Conservation (phyloP, 2,888 invertebrate genomes). For the Oxystoma pomonae region DNA sequence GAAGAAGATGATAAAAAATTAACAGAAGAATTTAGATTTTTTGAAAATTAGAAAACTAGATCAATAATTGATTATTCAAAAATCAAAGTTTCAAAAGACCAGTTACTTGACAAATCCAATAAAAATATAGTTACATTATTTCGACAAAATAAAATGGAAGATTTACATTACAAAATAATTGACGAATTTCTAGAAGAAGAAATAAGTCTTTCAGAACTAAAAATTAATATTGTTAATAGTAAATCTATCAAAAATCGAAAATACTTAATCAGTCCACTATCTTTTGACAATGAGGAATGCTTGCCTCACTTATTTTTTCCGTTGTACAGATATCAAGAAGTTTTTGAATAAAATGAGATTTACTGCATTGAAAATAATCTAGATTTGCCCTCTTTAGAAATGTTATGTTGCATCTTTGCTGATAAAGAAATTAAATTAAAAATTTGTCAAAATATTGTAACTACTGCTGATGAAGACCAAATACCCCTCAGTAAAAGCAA, state of each 20-base stretch:
- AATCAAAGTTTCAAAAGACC: conserved; percentile 8
- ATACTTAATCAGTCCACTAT: neutral
- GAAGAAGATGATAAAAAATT: neutral
- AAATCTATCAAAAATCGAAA: conserved; percentile 9
- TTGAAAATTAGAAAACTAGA: neutral
- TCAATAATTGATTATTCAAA: neutral
- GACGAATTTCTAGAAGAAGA: conserved; percentile 14
- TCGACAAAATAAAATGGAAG: conserved; percentile 15
- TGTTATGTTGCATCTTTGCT: conserved; percentile 11
- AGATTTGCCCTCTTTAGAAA: conserved; percentile 13
- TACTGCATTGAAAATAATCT: conserved; percentile 17
- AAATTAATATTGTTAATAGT: conserved; percentile 9
- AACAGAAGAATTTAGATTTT: neutral
- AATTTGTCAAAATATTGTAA: conserved; percentile 12
- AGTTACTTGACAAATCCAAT: conserved; percentile 16
- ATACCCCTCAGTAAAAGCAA: conserved; percentile 16
- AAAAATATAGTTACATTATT: conserved; percentile 18
- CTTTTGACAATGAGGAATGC: neutral
- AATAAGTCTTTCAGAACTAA: neutral
- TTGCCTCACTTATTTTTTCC: neutral
- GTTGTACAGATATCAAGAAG: conserved; percentile 3
- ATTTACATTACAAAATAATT: conserved; percentile 13
- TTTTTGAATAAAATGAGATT: conserved; percentile 3
- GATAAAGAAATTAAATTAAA: conserved; percentile 14
- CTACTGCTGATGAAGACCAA: too few relatives aligned